Base-by-base conservation (phyloP, 2,888 invertebrate species). In the Synanthedon vespiformis region DNA sequence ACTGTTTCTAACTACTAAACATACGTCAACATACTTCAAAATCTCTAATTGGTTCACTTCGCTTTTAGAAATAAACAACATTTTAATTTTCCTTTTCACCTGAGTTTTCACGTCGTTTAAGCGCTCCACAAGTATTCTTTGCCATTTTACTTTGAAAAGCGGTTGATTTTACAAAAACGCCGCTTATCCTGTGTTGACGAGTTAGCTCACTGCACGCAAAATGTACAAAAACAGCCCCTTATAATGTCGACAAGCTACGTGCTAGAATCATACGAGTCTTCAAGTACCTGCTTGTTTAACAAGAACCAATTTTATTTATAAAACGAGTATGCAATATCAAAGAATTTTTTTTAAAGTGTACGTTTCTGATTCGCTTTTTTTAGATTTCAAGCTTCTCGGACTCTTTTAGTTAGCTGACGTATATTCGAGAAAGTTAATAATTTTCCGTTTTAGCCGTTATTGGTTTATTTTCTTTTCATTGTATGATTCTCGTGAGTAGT, bases 131-230 rank as follows among this genome's bases (percentile, higher is more conserved):
- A 67, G 70, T 56, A 60, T 61, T 41, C 55, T 49, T 49, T 49
- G 27, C 16, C 22, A 12, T 65, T 64, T 68, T 66, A 62, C 61
- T 62, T 61, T 65, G 66, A 74, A 73, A 71, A 61, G 63, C 64
- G 67, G 70, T 73, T 74, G 74, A 77, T 77, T 81, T 78, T 77
- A 70, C 72, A 72, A 74, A 77, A 77, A 69, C 22, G 67, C 71
- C 63, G 72, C 75, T 72, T 70, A 70, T 70, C 58, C 68, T 58
- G 55, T 60, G 64, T 65, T 63, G 68, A 67, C 66, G 73, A 16
- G 48, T 58, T 44, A 14, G 6, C 44, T 44, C 44, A 58, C 60
- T 61, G 53, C 54, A 51, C 47, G 54, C 56, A 65, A 64, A 66
- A 62, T 62, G 62, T 62, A 70, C 70, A 65, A 60, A 64, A 61